phyloP scores from a whole-genome alignment of 2,797 vertebrate species.

The Notamacropus eugenii region DNA sequence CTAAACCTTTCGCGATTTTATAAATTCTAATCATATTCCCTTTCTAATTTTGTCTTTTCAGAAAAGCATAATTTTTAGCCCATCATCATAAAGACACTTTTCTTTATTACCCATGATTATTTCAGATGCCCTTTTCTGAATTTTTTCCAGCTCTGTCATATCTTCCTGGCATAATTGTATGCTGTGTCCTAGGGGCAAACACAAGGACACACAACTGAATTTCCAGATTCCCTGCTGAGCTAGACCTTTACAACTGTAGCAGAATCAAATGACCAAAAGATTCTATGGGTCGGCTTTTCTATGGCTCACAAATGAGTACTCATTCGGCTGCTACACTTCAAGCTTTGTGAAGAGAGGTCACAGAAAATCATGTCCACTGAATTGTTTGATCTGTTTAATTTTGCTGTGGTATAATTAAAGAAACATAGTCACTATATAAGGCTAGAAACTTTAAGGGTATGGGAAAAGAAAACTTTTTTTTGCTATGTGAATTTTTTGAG shows the following conservation, averaged over 20 bases:
- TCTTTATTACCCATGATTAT: background rate
- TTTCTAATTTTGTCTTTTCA: background rate
- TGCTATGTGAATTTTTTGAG: background rate
- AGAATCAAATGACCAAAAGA: background rate
- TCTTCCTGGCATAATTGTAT: background rate
- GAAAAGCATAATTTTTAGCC: background rate
- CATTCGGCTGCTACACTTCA: background rate
- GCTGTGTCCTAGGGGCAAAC: background rate
- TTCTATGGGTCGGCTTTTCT: background rate
- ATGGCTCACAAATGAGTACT: background rate
- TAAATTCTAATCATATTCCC: background rate
- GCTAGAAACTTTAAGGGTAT: background rate
- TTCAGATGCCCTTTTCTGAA: background rate
- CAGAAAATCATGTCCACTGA: background rate
- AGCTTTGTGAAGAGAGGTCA: background rate
- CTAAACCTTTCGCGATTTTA: background rate
- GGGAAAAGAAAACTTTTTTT: background rate
- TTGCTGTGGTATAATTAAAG: background rate
- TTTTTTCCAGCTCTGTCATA: background rate
- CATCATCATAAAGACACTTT: background rate
- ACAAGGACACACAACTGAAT: background rate
- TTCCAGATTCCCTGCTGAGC: conserved; percentile 17
- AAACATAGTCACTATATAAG: background rate
- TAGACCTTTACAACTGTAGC: background rate
- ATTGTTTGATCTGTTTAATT: background rate